Percentiles rank a stretch among this genome's conserved stretches.
These are phyloP conservation scores for Sinocyclocheilus grahami DNA, from an alignment of 2,113 vertebrate species.

Conservation along the genomic window DNA sequence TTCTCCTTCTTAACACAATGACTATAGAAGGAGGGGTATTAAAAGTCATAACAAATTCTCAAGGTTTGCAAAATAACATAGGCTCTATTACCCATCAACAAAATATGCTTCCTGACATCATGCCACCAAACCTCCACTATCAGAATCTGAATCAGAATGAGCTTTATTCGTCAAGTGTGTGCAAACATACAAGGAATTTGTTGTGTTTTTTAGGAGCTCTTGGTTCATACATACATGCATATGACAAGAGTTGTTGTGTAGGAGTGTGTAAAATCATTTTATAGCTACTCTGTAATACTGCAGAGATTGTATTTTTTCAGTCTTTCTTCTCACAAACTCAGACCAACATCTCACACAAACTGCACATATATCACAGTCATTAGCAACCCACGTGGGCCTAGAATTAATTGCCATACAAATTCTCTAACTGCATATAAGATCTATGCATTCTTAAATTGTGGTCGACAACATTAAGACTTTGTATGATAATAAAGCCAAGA, in stretches of 20 bases:
- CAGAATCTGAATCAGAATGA: too few relatives aligned
- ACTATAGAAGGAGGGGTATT: neutral
- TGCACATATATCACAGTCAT: constrained; percentile 3
- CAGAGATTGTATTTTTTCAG: neutral
- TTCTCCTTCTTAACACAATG: neutral
- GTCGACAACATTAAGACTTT: constrained; percentile 16
- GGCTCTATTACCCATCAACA: neutral
- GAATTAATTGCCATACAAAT: constrained; percentile 4
- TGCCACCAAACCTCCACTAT: too few relatives aligned
- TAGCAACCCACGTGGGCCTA: neutral
- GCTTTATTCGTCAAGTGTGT: too few relatives aligned
- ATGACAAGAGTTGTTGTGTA: neutral
- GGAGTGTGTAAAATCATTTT: neutral
- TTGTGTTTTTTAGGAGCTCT: too few relatives aligned
- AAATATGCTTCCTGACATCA: too few relatives aligned
- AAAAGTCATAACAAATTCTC: neutral
- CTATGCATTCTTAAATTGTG: constrained; percentile 21
- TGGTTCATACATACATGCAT: too few relatives aligned
- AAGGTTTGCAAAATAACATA: neutral
- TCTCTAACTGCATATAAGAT: constrained; percentile 13
- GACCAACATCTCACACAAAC: neutral
- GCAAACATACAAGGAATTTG: too few relatives aligned
- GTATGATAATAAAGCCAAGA: neutral
- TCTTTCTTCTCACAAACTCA: neutral
- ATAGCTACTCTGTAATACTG: neutral